Conservation (phyloP, 30 jellyfish, hydroid and myxozoan species). For the Rhopilema esculentum region DNA sequence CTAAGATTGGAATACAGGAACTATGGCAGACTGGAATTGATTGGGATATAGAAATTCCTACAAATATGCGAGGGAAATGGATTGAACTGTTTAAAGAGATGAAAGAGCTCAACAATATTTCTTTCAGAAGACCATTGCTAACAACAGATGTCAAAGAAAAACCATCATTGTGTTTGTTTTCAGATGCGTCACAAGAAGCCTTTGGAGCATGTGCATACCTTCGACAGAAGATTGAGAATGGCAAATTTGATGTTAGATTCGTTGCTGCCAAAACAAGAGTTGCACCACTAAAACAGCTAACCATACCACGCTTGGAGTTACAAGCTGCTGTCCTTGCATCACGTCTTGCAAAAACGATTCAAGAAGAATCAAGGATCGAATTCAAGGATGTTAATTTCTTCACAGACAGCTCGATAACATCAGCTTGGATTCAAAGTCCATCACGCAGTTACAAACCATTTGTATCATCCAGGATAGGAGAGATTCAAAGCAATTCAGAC, state of each 20-base stretch:
- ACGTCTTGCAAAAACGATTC: slow-evolving; percentile 47
- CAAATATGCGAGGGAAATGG: slow-evolving; percentile 35
- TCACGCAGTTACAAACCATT: slow-evolving; percentile 64
- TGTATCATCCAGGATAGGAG: slow-evolving; percentile 68
- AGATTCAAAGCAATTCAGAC: slow-evolving; percentile 59
- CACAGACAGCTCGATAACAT: slow-evolving; percentile 61
- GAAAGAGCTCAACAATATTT: slow-evolving; percentile 52
- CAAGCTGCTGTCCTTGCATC: slow-evolving; percentile 82
- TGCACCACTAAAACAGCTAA: slow-evolving; percentile 70
- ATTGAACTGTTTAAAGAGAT: slow-evolving; percentile 68
- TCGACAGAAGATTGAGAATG: slow-evolving; percentile 56
- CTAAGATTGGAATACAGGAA: slow-evolving; percentile 66
- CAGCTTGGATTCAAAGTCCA: slow-evolving; percentile 71
- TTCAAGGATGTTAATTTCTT: slow-evolving; percentile 37
- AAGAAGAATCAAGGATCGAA: slow-evolving; percentile 60
- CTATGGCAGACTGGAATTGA: slow-evolving; percentile 61
- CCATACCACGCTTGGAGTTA: slow-evolving; percentile 72
- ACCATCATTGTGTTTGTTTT: slow-evolving; percentile 50
- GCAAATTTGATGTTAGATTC: slow-evolving; percentile 35
- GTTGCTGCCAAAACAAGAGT: slow-evolving; percentile 74
- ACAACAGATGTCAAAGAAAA: slow-evolving; percentile 66
- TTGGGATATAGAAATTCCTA: slow-evolving; percentile 52
- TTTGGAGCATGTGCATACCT: slow-evolving; percentile 81
- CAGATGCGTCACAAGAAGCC: slow-evolving; percentile 77
- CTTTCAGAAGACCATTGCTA: slow-evolving; percentile 44